Conservation (phyloP, 2,888 invertebrate genomes). For the Drosophila kambysellisi region DNA sequence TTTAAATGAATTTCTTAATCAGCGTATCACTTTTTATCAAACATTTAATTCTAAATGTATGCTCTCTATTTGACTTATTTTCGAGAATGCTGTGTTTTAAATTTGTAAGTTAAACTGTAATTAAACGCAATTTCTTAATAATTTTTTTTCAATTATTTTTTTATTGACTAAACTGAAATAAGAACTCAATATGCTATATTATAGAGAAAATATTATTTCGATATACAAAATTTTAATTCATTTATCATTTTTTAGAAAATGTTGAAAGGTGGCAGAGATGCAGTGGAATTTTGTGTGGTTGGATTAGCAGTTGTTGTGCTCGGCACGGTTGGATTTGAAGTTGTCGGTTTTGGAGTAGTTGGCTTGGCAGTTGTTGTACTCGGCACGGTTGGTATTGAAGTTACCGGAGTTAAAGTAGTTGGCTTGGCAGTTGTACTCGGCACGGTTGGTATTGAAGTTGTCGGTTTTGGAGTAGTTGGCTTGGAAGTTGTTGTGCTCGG, state of each 20-base stretch:
- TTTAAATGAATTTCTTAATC: not conserved
- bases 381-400: no score
- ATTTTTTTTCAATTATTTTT: not conserved
- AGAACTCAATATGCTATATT: not conserved
- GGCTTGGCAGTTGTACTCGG: not conserved
- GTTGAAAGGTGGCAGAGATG: slow-evolving; percentile 47
- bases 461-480: not conserved
- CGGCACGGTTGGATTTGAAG: no score
- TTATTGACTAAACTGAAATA: not conserved
- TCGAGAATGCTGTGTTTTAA: not conserved
- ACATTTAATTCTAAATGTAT: not conserved
- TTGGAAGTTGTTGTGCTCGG: not conserved
- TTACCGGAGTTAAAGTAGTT: no score
- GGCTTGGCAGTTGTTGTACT: no score
- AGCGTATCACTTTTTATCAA: not conserved
- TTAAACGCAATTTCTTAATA: not conserved
- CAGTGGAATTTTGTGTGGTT: not conserved
- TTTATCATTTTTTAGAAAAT: slow-evolving; percentile 13
- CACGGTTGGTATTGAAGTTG: no score
- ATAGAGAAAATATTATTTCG: not conserved
- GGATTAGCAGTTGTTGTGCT: no score
- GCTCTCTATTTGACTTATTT: not conserved
- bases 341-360: no score
- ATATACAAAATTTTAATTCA: not conserved
- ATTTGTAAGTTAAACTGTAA: not conserved